Evolutionary conservation across 2,113 vertebrate genomes (phyloP).

Genomic region (Parotia lawesii): DNA sequence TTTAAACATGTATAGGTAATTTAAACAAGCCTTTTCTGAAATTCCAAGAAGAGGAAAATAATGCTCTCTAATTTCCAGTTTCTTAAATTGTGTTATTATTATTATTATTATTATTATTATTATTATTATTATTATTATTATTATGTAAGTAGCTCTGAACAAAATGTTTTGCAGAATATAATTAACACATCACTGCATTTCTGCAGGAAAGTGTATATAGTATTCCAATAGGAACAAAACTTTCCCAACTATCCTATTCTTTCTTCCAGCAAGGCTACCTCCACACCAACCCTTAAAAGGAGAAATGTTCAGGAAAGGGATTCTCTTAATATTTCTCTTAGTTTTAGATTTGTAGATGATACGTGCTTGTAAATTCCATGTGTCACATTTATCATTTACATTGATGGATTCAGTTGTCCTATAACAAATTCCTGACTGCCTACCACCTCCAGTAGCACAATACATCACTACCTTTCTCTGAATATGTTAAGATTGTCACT

Average conservation of each 20-base stretch:
- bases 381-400: background rate
- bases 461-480: background rate
- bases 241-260: background rate
- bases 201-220: background rate
- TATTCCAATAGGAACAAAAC: background rate
- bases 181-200: background rate
- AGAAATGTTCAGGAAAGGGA: background rate
- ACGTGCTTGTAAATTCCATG: background rate
- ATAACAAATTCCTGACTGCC: background rate
- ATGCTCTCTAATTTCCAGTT: background rate
- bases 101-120: no score
- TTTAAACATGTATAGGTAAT: background rate
- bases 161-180: background rate
- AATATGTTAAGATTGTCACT: background rate
- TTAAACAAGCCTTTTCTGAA: background rate
- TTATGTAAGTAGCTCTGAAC: background rate
- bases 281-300: background rate
- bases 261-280: background rate
- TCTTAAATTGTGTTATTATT: background rate
- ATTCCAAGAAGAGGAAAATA: background rate
- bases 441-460: background rate
- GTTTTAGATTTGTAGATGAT: background rate
- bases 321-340: background rate
- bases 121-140: background rate
- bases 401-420: background rate